These are phyloP conservation scores for Crocallis elinguaria DNA, from an alignment of 2,888 invertebrate genomes.

Conservation along the genomic window DNA sequence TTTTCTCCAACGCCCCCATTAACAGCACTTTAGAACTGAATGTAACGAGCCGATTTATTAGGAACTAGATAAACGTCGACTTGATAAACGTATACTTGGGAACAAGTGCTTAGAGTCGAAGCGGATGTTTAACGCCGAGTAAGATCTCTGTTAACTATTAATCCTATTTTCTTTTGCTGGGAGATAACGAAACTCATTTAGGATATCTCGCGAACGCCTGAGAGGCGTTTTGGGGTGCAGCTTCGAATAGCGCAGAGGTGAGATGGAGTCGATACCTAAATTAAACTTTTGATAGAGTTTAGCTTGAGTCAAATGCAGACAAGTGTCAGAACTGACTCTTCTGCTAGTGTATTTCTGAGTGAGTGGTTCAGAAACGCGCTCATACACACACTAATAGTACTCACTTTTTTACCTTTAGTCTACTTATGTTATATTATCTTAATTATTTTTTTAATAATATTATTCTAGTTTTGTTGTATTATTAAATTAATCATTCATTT, in stretches of 20 bases:
- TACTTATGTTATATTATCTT: too few species aligned
- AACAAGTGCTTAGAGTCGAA: slow-evolving; percentile 47
- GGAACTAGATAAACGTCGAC: slow-evolving; percentile 36
- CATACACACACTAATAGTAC: too few species aligned
- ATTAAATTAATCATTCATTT: too few species aligned
- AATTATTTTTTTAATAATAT: too few species aligned
- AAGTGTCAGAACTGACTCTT: too few species aligned
- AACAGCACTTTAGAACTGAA: slow-evolving; percentile 27
- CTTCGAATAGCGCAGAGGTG: slow-evolving; percentile 23
- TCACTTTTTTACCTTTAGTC: too few species aligned
- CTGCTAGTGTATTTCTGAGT: too few species aligned
- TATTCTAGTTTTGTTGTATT: too few species aligned
- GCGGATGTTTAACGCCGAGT: slow-evolving; percentile 64
- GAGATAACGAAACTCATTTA: slow-evolving; percentile 84
- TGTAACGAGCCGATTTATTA: slow-evolving; percentile 41
- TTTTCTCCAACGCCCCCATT: slow-evolving; percentile 16
- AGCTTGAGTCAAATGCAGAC: too few species aligned
- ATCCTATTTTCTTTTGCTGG: slow-evolving; percentile 78
- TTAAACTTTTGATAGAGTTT: background rate
- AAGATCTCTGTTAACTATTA: slow-evolving; percentile 79
- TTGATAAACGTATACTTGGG: slow-evolving; percentile 30
- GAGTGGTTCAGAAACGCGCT: too few species aligned
- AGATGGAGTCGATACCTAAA: slow-evolving; percentile 29
- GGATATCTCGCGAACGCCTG: slow-evolving; percentile 80
- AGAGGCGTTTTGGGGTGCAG: slow-evolving; percentile 80